Evolutionary conservation across 1,140 invertebrate genomes (phyloP).

Genomic region (Saxidomus purpurata): DNA sequence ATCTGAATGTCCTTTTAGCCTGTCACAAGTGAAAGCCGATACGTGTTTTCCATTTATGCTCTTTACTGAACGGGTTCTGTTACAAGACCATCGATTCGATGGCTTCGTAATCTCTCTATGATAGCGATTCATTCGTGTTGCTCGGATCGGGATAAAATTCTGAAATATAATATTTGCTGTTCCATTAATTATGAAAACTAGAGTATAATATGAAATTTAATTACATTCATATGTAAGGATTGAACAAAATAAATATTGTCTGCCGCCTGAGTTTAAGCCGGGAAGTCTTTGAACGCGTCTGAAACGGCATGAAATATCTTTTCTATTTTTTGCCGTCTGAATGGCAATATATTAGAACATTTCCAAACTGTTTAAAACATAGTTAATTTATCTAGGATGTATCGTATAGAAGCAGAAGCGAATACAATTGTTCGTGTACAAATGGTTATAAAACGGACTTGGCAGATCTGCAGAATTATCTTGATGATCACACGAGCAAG

Average conservation of each 20-base stretch:
- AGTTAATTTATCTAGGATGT: too few relatives aligned
- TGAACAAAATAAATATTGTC: neutral
- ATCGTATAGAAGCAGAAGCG: too few relatives aligned
- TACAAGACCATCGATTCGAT: conserved; percentile 27
- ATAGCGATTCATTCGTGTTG: neutral
- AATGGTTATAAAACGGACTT: too few relatives aligned
- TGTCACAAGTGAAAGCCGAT: conserved; percentile 57
- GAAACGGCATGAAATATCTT: too few relatives aligned
- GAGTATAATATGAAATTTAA: neutral
- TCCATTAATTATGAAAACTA: conserved; percentile 13
- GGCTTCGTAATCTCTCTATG: neutral
- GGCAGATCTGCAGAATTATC: too few relatives aligned
- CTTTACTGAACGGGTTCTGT: conserved; percentile 27
- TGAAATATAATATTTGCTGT: conserved; percentile 20
- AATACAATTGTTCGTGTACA: too few relatives aligned
- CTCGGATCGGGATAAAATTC: neutral
- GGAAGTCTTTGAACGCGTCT: too few relatives aligned
- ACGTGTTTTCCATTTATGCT: conserved; percentile 47
- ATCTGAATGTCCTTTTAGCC: conserved; percentile 58
- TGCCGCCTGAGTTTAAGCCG: too few relatives aligned
- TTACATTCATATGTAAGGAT: neutral
- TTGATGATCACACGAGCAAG: too few relatives aligned
- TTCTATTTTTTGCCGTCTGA: too few relatives aligned
- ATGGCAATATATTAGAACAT: too few relatives aligned
- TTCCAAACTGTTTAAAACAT: too few relatives aligned